A percentile compares a stretch with the other conserved stretches of the same genome.
These are phyloP conservation scores for Julus scanicus DNA, from an alignment of 2,888 invertebrate genomes.

Conservation along the genomic window DNA sequence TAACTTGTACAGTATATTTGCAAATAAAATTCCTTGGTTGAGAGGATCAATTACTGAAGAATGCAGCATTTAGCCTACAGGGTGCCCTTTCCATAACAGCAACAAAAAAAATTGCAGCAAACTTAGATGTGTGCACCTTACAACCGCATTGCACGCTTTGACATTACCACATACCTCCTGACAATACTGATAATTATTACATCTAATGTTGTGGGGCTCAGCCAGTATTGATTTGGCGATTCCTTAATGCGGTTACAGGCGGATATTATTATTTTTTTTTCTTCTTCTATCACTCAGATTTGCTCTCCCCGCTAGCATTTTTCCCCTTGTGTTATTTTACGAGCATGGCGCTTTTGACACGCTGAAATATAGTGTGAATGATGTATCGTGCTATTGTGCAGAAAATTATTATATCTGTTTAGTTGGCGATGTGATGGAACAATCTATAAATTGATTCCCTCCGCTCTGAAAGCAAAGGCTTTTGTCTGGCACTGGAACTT, in stretches of 20 bases:
- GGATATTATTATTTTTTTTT: slow-evolving; percentile 25
- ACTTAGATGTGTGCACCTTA: background rate
- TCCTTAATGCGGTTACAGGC: slow-evolving; percentile 35
- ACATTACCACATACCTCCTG: background rate
- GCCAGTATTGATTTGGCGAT: slow-evolving; percentile 3
- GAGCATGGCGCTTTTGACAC: slow-evolving; percentile 35
- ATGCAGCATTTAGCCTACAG: background rate
- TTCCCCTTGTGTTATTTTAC: background rate
- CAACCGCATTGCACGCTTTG: background rate
- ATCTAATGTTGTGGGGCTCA: background rate
- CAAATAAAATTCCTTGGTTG: background rate
- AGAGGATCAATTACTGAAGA: background rate
- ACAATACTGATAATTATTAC: slow-evolving; percentile 31
- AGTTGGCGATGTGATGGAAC: slow-evolving; percentile 43
- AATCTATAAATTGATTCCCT: slow-evolving; percentile 41
- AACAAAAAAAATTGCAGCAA: background rate
- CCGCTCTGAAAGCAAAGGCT: background rate
- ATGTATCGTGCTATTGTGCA: slow-evolving; percentile 38
- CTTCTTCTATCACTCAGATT: slow-evolving; percentile 6
- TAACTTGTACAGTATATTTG: background rate
- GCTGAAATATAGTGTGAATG: slow-evolving; percentile 40
- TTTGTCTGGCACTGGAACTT: slow-evolving; percentile 26
- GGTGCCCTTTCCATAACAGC: background rate
- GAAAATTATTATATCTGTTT: slow-evolving; percentile 47
- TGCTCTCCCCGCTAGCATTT: background rate